These are phyloP conservation scores for Eonycteris spelaea DNA, from an alignment of 2,113 vertebrate genomes.

Conservation along the genomic window DNA sequence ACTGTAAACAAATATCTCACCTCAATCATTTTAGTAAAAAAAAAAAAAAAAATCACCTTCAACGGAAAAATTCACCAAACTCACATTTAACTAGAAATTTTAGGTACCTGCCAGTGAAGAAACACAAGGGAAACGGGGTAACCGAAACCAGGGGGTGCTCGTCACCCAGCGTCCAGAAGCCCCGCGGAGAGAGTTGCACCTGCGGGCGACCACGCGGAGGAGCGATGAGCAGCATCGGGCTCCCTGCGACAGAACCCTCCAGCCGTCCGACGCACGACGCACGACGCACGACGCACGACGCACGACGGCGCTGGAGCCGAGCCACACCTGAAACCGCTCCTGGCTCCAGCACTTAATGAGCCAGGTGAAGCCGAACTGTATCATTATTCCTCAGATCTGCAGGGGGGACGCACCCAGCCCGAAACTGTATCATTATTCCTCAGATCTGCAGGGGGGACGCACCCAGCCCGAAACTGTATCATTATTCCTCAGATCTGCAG, in stretches of 20 bases:
- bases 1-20: neutral
- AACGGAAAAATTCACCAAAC: neutral
- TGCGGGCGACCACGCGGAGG: neutral
- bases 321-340: neutral
- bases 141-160: neutral
- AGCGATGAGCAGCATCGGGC: neutral
- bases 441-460: neutral
- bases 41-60: neutral
- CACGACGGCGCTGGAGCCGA: neutral
- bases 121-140: neutral
- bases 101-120: neutral
- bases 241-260: neutral
- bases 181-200: neutral
- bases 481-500: neutral
- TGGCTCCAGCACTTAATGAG: neutral
- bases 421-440: no score
- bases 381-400: neutral
- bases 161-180: neutral
- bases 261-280: neutral
- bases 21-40: neutral
- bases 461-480: neutral
- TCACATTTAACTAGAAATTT: neutral
- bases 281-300: neutral
- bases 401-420: neutral
- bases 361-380: neutral